Evolutionary conservation across 2,888 invertebrate genomes (phyloP).

Genomic region (Vesta saturnalis): DNA sequence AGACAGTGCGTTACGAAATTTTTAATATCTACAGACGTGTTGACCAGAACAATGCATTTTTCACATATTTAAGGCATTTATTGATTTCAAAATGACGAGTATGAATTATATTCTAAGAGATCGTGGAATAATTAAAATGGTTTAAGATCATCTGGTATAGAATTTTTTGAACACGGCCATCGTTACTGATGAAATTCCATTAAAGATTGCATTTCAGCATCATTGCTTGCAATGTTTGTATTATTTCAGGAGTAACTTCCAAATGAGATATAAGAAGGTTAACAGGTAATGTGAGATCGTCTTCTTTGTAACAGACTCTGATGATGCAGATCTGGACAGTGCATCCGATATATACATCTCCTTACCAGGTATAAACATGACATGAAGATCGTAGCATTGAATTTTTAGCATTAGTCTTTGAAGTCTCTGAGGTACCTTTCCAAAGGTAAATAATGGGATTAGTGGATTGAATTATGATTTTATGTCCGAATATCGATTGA

Average conservation of each 20-base stretch:
- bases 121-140: background rate
- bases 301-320: slow-evolving; percentile 6
- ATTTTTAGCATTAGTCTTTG: slow-evolving; percentile 3
- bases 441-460: background rate
- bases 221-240: background rate
- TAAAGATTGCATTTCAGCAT: background rate
- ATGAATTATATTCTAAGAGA: slow-evolving; percentile 3
- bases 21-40: background rate
- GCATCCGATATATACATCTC: background rate
- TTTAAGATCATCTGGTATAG: background rate
- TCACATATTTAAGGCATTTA: background rate
- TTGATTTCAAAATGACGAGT: slow-evolving; percentile 6
- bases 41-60: background rate
- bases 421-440: background rate
- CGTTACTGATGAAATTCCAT: slow-evolving; percentile 1
- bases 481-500: background rate
- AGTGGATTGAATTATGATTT: background rate
- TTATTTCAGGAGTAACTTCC: background rate
- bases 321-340: background rate
- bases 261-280: slow-evolving; percentile 2
- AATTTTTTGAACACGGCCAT: background rate
- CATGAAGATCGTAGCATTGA: background rate
- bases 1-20: background rate
- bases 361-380: background rate
- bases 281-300: slow-evolving; percentile 1